Conservation (phyloP, 2,113 vertebrate species). For the Aspidoscelis tigris region DNA sequence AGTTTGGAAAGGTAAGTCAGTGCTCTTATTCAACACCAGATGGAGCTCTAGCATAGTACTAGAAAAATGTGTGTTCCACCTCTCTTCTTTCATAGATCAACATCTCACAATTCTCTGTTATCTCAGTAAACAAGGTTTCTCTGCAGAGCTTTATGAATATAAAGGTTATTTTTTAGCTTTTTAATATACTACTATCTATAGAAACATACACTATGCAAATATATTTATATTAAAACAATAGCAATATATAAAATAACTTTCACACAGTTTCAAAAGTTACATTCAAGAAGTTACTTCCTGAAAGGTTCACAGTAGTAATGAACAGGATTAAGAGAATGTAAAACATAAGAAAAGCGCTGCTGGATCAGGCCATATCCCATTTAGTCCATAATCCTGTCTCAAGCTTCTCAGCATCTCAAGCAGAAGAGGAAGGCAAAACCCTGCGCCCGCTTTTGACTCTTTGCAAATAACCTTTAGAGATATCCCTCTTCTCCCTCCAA, state of each 20-base stretch:
- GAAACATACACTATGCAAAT: too few relatives aligned
- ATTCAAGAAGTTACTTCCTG: slow-evolving; percentile 38
- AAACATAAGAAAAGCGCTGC: neutral
- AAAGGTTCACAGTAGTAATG: slow-evolving; percentile 10
- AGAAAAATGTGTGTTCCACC: slow-evolving; percentile 46
- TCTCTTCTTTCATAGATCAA: slow-evolving; percentile 54
- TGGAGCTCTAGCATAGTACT: slow-evolving; percentile 76
- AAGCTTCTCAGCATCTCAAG: slow-evolving; percentile 14
- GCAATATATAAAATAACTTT: neutral
- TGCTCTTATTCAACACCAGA: slow-evolving; percentile 69
- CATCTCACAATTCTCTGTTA: slow-evolving; percentile 39
- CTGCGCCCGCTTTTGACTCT: too few relatives aligned
- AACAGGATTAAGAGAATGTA: neutral
- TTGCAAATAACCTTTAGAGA: too few relatives aligned
- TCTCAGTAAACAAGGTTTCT: slow-evolving; percentile 62
- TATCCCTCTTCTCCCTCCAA: too few relatives aligned
- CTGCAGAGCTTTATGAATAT: slow-evolving; percentile 41
- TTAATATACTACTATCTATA: too few relatives aligned
- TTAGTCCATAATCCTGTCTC: too few relatives aligned
- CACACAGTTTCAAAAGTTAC: slow-evolving; percentile 38
- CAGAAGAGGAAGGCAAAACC: neutral
- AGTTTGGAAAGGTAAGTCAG: slow-evolving; percentile 34
- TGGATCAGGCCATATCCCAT: too few relatives aligned
- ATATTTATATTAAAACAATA: too few relatives aligned
- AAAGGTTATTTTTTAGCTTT: too few relatives aligned